phyloP scores from a whole-genome alignment of 2,888 invertebrate species.

The Leptinotarsa tumamoca region DNA sequence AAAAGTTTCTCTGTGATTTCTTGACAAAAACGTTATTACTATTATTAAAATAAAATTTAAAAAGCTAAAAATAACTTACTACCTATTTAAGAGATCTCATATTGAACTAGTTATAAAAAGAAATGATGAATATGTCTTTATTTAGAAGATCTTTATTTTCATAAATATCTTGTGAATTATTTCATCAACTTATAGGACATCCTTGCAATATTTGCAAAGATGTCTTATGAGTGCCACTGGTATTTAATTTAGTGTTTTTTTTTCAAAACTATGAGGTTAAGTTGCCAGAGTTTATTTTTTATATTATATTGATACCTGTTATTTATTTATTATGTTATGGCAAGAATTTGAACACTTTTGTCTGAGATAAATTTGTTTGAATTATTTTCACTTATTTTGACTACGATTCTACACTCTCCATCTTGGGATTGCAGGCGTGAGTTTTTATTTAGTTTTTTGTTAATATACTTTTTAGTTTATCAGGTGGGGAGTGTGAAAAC shows the following conservation, averaged over 20 bases:
- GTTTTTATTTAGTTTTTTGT: conserved; percentile 43
- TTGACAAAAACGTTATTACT: conserved; percentile 65
- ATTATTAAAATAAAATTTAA: conserved; percentile 60
- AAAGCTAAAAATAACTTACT: conserved; percentile 64
- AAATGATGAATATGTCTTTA: conserved; percentile 56
- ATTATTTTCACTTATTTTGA: conserved; percentile 44
- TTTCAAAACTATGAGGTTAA: conserved; percentile 54
- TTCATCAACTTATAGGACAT: conserved; percentile 45
- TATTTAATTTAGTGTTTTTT: conserved; percentile 49
- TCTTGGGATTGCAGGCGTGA: conserved; percentile 45
- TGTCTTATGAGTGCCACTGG: conserved; percentile 46
- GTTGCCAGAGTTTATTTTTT: conserved; percentile 55
- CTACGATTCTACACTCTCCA: conserved; percentile 33
- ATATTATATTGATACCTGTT: conserved; percentile 52
- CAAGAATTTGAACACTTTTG: conserved; percentile 38
- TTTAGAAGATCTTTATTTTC: conserved; percentile 65
- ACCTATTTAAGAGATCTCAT: conserved; percentile 68
- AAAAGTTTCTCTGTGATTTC: conserved; percentile 68
- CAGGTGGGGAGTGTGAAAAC: conserved; percentile 30
- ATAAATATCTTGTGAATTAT: conserved; percentile 55
- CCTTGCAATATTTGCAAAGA: conserved; percentile 60
- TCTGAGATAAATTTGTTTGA: conserved; percentile 34
- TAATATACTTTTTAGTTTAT: conserved; percentile 44
- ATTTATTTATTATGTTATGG: conserved; percentile 51
- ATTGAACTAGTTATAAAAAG: conserved; percentile 64